phyloP scores from a whole-genome alignment of 2,113 vertebrate species.

The Zosterops japonicus region DNA sequence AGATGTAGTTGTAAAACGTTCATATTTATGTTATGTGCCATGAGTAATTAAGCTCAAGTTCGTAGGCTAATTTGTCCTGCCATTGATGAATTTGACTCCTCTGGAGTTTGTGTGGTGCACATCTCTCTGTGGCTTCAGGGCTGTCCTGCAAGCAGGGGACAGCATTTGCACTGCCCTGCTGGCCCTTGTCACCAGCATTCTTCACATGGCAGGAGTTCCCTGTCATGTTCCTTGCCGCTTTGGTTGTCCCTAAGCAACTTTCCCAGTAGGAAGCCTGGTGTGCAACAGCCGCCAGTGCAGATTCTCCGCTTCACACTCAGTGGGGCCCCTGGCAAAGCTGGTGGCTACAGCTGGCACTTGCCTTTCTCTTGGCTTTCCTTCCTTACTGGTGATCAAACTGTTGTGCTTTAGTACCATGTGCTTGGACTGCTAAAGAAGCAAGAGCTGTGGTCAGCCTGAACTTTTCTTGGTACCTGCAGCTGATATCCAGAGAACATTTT shows the following conservation, averaged over 20 bases:
- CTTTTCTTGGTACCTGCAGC: neutral
- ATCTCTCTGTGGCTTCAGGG: neutral
- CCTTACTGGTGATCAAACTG: neutral
- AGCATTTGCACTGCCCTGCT: neutral
- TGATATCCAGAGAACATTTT: neutral
- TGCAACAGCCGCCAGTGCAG: accelerated
- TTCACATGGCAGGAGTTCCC: neutral
- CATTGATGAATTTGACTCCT: neutral
- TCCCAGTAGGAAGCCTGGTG: neutral
- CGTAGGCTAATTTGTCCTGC: neutral
- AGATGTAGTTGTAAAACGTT: neutral
- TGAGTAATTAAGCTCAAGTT: neutral
- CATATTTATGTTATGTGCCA: neutral
- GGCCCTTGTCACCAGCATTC: neutral
- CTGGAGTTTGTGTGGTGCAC: neutral
- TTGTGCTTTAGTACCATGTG: neutral
- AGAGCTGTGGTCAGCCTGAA: neutral
- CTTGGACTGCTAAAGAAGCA: neutral
- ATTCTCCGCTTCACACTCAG: accelerated
- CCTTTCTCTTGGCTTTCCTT: neutral
- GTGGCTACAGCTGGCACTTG: neutral
- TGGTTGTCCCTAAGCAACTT: neutral
- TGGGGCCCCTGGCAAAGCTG: neutral
- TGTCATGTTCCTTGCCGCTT: neutral
- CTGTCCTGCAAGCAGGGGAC: neutral